A percentile compares a stretch with the other conserved stretches of the same genome.
These are phyloP conservation scores for Typhlichthys eigenmanni DNA, from an alignment of 2,797 vertebrate species.

Conservation along the genomic window DNA sequence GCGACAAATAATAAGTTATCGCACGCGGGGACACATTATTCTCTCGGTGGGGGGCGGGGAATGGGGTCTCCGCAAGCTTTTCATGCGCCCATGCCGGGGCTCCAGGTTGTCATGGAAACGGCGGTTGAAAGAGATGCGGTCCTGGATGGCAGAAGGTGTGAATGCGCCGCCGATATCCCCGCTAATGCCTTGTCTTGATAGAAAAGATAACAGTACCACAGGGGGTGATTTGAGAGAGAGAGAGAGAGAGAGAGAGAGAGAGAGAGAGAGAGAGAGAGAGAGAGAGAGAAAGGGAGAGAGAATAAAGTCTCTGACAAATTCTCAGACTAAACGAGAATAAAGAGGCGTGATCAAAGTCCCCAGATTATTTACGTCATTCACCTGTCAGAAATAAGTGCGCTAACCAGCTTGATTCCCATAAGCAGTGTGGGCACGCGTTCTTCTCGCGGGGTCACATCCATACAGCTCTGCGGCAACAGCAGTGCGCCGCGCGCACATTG, in stretches of 20 bases:
- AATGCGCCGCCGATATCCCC: constrained; percentile 55
- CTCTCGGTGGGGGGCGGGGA: too few species aligned
- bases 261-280: too few species aligned
- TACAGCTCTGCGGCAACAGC: too few species aligned
- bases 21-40: too few species aligned
- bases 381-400: constrained; percentile 10
- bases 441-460: too few species aligned
- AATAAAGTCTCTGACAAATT: constrained; percentile 33
- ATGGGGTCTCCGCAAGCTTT: not conserved
- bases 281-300: too few species aligned
- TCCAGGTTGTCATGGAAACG: constrained; percentile 65
- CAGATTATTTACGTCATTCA: constrained; percentile 21
- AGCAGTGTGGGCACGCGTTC: constrained; percentile 9
- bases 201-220: not conserved
- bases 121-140: constrained; percentile 44
- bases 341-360: constrained; percentile 35
- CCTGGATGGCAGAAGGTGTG: constrained; percentile 58
- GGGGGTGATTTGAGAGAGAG: not conserved
- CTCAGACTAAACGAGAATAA: constrained; percentile 38
- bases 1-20: too few species aligned
- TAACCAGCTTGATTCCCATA: constrained; percentile 3
- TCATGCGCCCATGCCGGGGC: constrained; percentile 28
- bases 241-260: too few species aligned
- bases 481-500: too few species aligned
- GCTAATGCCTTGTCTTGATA: constrained; percentile 43